Evolutionary conservation across 2,888 invertebrate genomes (phyloP), one percentile per base, ranked within the genome.

Genomic region (Magallana nippona): DNA sequence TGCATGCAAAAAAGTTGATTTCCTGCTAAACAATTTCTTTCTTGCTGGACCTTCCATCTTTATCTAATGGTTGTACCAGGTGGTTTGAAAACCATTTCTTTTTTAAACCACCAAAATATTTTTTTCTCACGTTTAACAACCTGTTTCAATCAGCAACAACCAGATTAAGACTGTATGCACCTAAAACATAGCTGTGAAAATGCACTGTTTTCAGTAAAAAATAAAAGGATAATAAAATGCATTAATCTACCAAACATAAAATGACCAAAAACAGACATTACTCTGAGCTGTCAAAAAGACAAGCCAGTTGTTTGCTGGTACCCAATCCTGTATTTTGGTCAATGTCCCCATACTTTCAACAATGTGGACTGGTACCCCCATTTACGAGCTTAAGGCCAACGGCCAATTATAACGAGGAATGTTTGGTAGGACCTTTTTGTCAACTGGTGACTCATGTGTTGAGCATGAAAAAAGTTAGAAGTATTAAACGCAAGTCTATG

Each of bases 361-460:
- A 15, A 22, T 27, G 27, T 19, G 22, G 63, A 63, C 63, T 63
- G 63, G 63, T 63, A 63, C 63, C 63, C 63, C 27, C 19, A 13
- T 63, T 63, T 63, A 63, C 63, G 27, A 63, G 63, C 22, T 63
- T 27, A 13, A 63, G 63, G 63, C 63, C 63, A 63, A 63, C 27
- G 63, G 63, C 63, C 63, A 63, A 63, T 63, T 63, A 63, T 63
- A 22, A 63, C 11, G 63, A 63, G 13, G 63, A 63, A 63, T 63
- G 19, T 27, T 63, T 63, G 63, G 63, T 27, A 22, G 63, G 63
- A 63, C 63, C 44, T 63, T 63, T 22, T 63, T 63, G 63, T 63
- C 22, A 63, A 22, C 63, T 11, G 63, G 27, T 63, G 63, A 63
- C 63, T 63, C 63, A 63, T 63, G 22, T 22, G 8, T n/a, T 60